Base-by-base conservation (phyloP, 2,888 invertebrate species). In the Clitarchus hookeri region DNA sequence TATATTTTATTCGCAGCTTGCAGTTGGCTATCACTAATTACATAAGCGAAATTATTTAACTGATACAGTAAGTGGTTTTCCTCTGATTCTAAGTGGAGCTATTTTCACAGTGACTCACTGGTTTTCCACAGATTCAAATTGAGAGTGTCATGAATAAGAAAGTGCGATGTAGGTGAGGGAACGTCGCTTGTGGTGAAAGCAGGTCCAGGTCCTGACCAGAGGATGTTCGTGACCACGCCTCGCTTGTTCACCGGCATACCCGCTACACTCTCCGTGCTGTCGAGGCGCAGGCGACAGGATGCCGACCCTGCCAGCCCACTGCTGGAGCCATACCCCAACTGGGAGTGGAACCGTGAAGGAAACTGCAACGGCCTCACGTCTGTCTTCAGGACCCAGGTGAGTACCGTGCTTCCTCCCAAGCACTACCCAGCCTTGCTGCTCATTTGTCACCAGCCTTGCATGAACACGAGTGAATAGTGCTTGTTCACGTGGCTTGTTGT, bases 211-310 rank as follows among this genome's bases (percentile, higher is more conserved):
- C 19, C 3, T 8, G 9, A 23, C 13, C 8, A 25, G 27, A 25
- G 23, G 27, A 23, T 79, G 79, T 79, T 97, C 90, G 92, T 96
- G 0, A 94, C 96, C 0, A 93, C 95, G 86, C 97, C 97, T 0
- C 92, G 96, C 19, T 95, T 96, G 89, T 94, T 93, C 89, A 90
- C 91, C 0, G 97, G 97, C 0, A 93, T 95, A 12, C 97, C 97
- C 0, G 93, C 94, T 12, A 95, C 96, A 0, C 90, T 97, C 54
- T 96, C 95, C 4, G 94, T 93, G 44, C 44, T 85, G 0, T 93
- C 97, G 90, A 44, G 23, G 23, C 65, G 12, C 90, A 3, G 92
- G 93, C 26, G 27, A 19, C 13, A 16, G 44, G 44, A 13, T 36
- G 36, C 36, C 4, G 36, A 36, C 36, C 36, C 36, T 36, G 36